Percentiles rank a stretch among this genome's conserved stretches.
Conservation (phyloP, 2,113 vertebrate genomes). For the Nettapus auritus region DNA sequence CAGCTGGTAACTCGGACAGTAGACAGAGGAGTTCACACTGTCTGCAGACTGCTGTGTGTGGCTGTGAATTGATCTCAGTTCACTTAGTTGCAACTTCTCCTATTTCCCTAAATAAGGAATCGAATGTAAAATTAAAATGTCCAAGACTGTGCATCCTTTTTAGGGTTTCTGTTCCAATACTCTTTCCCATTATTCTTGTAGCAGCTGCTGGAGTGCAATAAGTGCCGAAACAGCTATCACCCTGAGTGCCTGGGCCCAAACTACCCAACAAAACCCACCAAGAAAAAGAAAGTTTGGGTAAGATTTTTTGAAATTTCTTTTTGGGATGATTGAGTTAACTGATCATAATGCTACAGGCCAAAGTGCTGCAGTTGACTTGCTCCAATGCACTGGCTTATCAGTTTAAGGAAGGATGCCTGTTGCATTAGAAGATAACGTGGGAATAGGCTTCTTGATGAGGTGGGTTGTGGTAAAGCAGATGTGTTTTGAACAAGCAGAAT, state of each 20-base stretch:
- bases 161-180: neutral
- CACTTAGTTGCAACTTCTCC: neutral
- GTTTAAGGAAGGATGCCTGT: neutral
- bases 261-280: constrained; percentile 96
- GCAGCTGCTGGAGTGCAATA: constrained; percentile 97
- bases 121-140: neutral
- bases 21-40: neutral
- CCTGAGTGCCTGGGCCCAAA: constrained; percentile 99
- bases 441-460: neutral
- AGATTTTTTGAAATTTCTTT: constrained; percentile 3
- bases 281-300: constrained; percentile 99
- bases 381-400: neutral
- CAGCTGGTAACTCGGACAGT: neutral
- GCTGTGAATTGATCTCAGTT: neutral
- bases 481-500: neutral
- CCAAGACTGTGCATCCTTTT: neutral
- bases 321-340: neutral
- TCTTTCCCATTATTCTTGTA: constrained; percentile 42
- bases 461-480: neutral
- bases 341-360: rapidly evolving
- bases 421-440: neutral
- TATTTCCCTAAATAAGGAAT: neutral
- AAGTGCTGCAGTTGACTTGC: neutral
- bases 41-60: rapidly evolving
- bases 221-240: constrained; percentile 99